phyloP scores from a whole-genome alignment of 2,113 vertebrate genomes.

The Rhineura floridana region DNA sequence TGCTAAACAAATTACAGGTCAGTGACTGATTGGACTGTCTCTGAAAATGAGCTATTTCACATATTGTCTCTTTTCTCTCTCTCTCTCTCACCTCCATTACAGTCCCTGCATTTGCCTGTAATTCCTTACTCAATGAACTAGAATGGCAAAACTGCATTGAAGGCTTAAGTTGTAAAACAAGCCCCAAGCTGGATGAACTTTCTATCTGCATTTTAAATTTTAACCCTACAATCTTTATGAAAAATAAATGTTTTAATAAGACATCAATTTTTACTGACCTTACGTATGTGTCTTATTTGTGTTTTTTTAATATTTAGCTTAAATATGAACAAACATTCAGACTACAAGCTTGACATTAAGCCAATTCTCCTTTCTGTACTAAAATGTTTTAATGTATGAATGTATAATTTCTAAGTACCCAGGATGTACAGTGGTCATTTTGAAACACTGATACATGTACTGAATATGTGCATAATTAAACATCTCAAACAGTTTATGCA shows the following conservation, averaged over 20 bases:
- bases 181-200: background rate
- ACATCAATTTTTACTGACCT: background rate
- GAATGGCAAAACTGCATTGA: background rate
- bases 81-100: no score
- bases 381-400: slow-evolving; percentile 22
- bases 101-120: background rate
- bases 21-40: no score
- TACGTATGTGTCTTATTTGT: background rate
- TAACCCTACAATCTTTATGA: background rate
- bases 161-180: background rate
- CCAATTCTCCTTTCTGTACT: background rate
- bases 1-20: background rate
- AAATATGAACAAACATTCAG: background rate
- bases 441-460: background rate
- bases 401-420: background rate
- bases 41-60: background rate
- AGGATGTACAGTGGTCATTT: slow-evolving; percentile 26
- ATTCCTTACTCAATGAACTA: background rate
- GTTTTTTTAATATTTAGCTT: background rate
- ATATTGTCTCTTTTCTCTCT: background rate
- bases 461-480: slow-evolving; percentile 25
- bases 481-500: background rate
- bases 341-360: background rate
- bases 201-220: background rate
- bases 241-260: background rate